Conservation (phyloP, 2,888 invertebrate species). For the Sphinx pinastri region DNA sequence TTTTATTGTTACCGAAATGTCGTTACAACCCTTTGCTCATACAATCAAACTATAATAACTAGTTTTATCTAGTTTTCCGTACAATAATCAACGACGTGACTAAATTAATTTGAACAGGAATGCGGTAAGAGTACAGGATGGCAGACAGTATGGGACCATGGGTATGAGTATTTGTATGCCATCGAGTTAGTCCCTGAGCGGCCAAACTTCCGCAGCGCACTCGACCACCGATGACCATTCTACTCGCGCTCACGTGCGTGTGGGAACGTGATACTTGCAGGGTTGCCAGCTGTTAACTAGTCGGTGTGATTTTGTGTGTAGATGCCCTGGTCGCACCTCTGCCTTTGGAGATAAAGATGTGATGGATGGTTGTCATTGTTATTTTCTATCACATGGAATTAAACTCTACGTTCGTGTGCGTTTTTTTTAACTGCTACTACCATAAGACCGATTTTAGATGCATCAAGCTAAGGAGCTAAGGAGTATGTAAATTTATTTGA, state of each 20-base stretch:
- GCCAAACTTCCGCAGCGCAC: background rate
- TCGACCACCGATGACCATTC: background rate
- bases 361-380: no score
- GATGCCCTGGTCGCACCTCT: no score
- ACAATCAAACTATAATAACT: no score
- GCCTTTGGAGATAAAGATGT: no score
- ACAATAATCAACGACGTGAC: background rate
- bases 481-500: no score
- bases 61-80: background rate
- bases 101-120: background rate
- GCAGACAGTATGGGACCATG: conserved; percentile 17
- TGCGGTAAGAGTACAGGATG: conserved; percentile 4
- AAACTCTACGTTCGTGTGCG: no score
- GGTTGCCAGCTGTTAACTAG: background rate
- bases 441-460: no score
- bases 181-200: conserved; percentile 7
- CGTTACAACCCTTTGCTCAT: no score
- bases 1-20: no score
- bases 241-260: conserved; percentile 7
- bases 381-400: no score
- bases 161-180: conserved; percentile 8
- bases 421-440: no score
- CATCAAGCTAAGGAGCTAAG: no score
- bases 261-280: background rate
- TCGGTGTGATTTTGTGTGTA: background rate